Base-by-base conservation (phyloP, 2,888 invertebrate genomes). In the Tenthredo distinguenda region DNA sequence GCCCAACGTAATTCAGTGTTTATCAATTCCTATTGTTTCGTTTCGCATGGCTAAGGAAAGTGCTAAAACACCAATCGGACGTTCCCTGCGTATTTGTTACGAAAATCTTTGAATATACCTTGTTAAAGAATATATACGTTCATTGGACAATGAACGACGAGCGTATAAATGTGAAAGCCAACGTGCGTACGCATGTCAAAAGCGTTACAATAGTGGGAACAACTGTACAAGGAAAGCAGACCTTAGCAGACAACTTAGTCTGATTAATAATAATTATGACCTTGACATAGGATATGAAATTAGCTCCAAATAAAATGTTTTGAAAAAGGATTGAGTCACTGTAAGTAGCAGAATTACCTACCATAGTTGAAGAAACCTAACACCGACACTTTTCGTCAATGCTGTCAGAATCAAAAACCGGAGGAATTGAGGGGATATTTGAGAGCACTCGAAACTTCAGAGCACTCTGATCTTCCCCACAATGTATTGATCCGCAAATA, bases 401-500 rank as follows among this genome's bases (percentile, higher is more conserved):
- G 7, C 9, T 74, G 40, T n/a, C 72, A 12, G n/a, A 77, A 55
- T 77, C 55, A 7, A 26, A 55, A 55, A 55, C 77, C 34, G 50
- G 6, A 7, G 31, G 74, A 12, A 47, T 40, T 21, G 15, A 76
- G 43, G 26, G 55, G 31, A 77, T 50, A 50, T 47, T 31, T 77
- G 4, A 26, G 15, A 77, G 31, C 50, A 55, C 47, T 77, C 43
- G 21, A 50, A 31, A 77, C 34, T 55, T 18, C 7, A 26, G 55
- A 31, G 31, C 77, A 55, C 77, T 55, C 18, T 15, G 55, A 77
- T 50, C 15, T 77, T 77, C n/a, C 34, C 34, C 77, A 55, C 50
- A 34, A 77, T 55, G 55, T 77, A 77, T 77, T 50, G 77, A 77
- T 77, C 55, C 55, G 55, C 31, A 31, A 55, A 77, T 55, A n/a